phyloP scores from a whole-genome alignment of 2,113 vertebrate species.

The Engystomops pustulosus region DNA sequence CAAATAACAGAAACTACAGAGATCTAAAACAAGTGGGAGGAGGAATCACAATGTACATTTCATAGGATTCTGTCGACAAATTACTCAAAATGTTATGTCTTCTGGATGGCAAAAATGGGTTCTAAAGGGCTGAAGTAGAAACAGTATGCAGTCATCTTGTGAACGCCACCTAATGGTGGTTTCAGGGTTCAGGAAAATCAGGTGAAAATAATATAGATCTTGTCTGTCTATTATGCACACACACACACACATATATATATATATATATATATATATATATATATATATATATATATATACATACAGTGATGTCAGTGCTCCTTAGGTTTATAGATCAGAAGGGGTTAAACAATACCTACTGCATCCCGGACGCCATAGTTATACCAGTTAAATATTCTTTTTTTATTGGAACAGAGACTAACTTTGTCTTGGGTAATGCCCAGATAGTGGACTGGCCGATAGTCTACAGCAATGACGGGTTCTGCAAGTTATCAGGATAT shows the following conservation, averaged over 20 bases:
- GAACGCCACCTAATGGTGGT: neutral
- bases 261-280: neutral
- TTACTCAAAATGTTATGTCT: no score
- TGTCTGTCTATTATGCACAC: neutral
- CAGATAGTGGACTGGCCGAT: slow-evolving; percentile 98
- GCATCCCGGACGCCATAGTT: neutral
- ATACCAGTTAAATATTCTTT: slow-evolving; percentile 39
- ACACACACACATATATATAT: no score
- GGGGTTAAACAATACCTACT: neutral
- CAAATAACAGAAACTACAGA: no score
- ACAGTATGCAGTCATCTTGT: no score
- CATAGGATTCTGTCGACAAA: no score
- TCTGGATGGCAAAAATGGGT: no score
- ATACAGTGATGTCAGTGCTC: neutral
- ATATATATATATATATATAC: neutral
- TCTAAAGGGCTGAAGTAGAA: no score
- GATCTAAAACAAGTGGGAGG: no score
- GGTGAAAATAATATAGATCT: neutral
- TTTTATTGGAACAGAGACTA: slow-evolving; percentile 84
- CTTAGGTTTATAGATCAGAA: neutral
- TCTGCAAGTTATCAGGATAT: slow-evolving; percentile 95
- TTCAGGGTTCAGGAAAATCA: neutral
- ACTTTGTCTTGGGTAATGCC: slow-evolving; percentile 96
- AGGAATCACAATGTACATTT: no score
- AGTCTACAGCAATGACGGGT: slow-evolving; percentile 97